Evolutionary conservation across 2,113 vertebrate genomes (phyloP).

Genomic region (Perccottus glenii): DNA sequence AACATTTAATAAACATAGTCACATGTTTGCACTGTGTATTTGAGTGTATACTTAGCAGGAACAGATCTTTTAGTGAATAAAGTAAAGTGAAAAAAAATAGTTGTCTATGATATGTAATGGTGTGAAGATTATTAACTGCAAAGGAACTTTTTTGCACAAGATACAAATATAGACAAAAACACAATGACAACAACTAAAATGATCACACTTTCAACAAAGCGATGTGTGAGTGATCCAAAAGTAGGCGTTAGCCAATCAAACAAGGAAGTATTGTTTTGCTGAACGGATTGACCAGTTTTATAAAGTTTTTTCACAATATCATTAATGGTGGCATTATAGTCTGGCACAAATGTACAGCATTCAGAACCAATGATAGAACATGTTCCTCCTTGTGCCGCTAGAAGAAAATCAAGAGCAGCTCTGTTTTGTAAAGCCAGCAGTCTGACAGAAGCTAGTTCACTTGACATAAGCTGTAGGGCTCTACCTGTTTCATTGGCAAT

Average conservation of each 20-base stretch:
- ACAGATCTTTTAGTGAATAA: too few relatives aligned
- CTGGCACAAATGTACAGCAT: constrained; percentile 61
- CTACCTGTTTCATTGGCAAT: constrained; percentile 40
- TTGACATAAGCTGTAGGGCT: constrained; percentile 47
- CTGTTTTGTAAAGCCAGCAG: constrained; percentile 53
- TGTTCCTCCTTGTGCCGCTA: constrained; percentile 50
- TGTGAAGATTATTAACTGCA: not conserved
- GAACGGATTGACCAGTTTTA: constrained; percentile 9
- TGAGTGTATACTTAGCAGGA: too few relatives aligned
- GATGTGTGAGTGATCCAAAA: constrained; percentile 18
- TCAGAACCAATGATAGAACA: constrained; percentile 54
- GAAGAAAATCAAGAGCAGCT: constrained; percentile 57
- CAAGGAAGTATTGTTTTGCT: constrained; percentile 31
- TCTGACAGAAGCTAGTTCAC: constrained; percentile 47
- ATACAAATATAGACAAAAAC: constrained; percentile 22
- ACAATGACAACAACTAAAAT: constrained; percentile 26
- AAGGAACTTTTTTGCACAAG: constrained; percentile 46
- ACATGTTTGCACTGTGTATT: too few relatives aligned
- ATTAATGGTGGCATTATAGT: constrained; percentile 39
- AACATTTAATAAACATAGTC: too few relatives aligned
- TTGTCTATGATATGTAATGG: too few relatives aligned
- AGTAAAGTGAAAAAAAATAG: too few relatives aligned
- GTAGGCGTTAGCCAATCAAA: constrained; percentile 25
- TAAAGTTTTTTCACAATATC: constrained; percentile 45
- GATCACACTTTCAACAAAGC: constrained; percentile 8